These are phyloP conservation scores for Cerastis rubricosa DNA, from an alignment of 2,888 invertebrate species.

Conservation along the genomic window DNA sequence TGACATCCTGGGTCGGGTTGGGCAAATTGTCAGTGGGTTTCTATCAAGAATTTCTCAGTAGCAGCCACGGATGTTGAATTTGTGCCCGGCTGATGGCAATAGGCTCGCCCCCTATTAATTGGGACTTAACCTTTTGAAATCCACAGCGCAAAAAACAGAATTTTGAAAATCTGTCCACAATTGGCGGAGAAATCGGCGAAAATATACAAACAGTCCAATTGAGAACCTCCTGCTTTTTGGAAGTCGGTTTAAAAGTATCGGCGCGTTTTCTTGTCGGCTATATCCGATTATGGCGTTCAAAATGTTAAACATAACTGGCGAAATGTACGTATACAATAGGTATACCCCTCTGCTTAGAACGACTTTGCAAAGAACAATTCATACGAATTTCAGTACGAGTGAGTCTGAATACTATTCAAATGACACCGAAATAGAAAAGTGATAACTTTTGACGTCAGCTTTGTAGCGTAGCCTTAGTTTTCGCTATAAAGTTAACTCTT, in stretches of 20 bases:
- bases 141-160: no score
- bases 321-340: no score
- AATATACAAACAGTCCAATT: no score
- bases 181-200: no score
- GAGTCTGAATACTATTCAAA: not conserved
- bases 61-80: not conserved
- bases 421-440: not conserved
- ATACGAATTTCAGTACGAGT: not conserved
- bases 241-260: no score
- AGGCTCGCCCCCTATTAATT: not conserved
- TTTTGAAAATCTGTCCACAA: no score
- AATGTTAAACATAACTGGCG: no score
- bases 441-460: not conserved
- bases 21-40: not conserved
- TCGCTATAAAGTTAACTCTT: not conserved
- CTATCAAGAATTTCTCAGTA: not conserved
- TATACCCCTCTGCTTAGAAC: no score
- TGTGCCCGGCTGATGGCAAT: not conserved
- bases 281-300: no score
- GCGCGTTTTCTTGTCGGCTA: no score
- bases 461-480: conserved; percentile 4
- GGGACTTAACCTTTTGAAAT: not conserved
- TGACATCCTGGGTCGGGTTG: not conserved
- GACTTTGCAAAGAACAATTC: not conserved
- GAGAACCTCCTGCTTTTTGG: no score